Percentiles rank a stretch among this genome's conserved stretches.
Conservation (phyloP, 2,113 vertebrate genomes). For the Catharus minimus region DNA sequence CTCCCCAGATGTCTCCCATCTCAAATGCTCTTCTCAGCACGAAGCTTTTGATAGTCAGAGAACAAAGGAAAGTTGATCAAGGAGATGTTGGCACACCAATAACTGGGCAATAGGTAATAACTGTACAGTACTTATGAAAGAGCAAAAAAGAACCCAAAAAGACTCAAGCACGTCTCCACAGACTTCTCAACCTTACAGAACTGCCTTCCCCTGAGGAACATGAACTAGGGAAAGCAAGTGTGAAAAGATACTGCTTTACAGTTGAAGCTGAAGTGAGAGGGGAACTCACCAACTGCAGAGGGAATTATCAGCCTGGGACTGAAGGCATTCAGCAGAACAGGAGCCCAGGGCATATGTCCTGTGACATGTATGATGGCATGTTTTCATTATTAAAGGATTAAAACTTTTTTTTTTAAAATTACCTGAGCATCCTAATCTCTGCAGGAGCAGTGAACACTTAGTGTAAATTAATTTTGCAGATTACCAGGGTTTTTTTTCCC, state of each 20-base stretch:
- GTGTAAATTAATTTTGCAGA: not conserved
- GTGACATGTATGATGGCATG: not conserved
- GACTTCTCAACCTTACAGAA: not conserved
- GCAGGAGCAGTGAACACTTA: not conserved
- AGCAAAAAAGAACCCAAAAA: not conserved
- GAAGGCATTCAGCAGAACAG: not conserved
- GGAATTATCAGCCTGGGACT: not conserved
- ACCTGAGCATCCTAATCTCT: not conserved
- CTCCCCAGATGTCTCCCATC: not conserved
- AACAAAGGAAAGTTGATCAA: not conserved
- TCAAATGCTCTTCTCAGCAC: not conserved
- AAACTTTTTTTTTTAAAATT: not conserved
- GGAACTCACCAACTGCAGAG: not conserved
- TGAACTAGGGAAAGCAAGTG: not conserved
- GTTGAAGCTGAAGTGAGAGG: not conserved
- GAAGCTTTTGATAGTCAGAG: not conserved
- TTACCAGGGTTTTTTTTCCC: not conserved
- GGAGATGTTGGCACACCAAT: not conserved
- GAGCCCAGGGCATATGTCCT: not conserved
- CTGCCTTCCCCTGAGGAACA: not conserved
- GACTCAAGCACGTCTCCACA: not conserved
- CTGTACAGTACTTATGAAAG: not conserved
- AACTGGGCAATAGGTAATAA: not conserved
- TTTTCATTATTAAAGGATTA: conserved; percentile 13
- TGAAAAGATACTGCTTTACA: not conserved